These are phyloP conservation scores for Ptychoptera albimana DNA, from an alignment of 2,888 invertebrate genomes.

Conservation along the genomic window DNA sequence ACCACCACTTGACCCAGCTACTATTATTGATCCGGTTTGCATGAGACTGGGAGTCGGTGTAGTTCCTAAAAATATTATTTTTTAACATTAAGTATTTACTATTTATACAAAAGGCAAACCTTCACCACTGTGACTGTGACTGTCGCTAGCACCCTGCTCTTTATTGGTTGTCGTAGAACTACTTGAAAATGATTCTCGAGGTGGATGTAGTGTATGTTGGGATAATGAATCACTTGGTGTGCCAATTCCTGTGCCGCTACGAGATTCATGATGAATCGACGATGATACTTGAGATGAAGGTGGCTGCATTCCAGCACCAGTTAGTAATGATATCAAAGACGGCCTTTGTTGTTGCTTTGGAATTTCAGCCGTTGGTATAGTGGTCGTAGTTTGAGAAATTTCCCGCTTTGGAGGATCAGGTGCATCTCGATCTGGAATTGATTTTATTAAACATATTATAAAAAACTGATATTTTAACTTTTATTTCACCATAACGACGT, in stretches of 20 bases:
- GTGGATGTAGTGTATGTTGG: constrained; percentile 31
- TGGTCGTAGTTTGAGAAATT: constrained; percentile 20
- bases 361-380: constrained; percentile 29
- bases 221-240: constrained; percentile 31
- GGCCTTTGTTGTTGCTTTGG: constrained; percentile 44
- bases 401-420: constrained; percentile 28
- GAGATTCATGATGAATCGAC: constrained; percentile 25
- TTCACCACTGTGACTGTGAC: constrained; percentile 18
- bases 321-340: constrained; percentile 50
- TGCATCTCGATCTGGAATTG: constrained; percentile 7
- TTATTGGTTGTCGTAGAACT: constrained; percentile 39
- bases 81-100: not conserved
- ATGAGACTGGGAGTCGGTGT: constrained; percentile 5
- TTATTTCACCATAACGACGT: constrained; percentile 30
- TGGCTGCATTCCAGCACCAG: constrained; percentile 33
- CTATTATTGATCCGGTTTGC: constrained; percentile 18
- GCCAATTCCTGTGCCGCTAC: constrained; percentile 29
- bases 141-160: constrained; percentile 27
- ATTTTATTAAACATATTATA: not conserved
- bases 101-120: not conserved
- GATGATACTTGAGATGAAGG: constrained; percentile 27
- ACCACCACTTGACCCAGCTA: constrained; percentile 11
- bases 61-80: constrained; percentile 3
- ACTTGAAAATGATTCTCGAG: constrained; percentile 41
- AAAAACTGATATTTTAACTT: not conserved